Percentiles rank a stretch among this genome's conserved stretches.
These are phyloP conservation scores for Elgaria multicarinata DNA, from an alignment of 2,113 vertebrate species.

Conservation along the genomic window DNA sequence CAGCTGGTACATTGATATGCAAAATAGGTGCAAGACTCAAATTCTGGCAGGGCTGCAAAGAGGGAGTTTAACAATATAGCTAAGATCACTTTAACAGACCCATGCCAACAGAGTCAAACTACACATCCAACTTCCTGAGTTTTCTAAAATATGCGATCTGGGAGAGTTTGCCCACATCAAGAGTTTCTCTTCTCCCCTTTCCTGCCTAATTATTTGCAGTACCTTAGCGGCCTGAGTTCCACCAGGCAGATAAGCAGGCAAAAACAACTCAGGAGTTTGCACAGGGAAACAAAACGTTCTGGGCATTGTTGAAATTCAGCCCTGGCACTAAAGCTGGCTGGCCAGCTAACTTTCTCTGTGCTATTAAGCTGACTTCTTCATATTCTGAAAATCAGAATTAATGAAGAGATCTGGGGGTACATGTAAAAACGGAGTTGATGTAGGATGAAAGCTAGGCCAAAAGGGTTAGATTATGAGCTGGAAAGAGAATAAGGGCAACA, in stretches of 20 bases:
- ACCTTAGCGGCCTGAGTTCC: not conserved
- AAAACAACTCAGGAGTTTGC: not conserved
- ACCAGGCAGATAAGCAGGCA: not conserved
- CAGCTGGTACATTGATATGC: conserved; percentile 36
- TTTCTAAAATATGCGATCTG: too few relatives aligned
- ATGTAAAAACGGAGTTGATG: not conserved
- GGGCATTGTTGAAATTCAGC: not conserved
- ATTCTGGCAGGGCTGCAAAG: not conserved
- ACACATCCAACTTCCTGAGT: not conserved
- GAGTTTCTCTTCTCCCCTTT: not conserved
- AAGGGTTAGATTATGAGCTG: not conserved
- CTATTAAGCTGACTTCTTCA: not conserved
- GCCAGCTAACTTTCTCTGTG: not conserved
- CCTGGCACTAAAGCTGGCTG: not conserved
- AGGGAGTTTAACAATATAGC: not conserved
- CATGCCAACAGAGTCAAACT: not conserved
- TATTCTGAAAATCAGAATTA: not conserved
- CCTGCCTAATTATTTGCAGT: not conserved
- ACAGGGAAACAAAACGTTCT: not conserved
- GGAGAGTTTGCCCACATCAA: not conserved
- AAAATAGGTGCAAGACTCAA: not conserved
- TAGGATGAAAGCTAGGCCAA: not conserved
- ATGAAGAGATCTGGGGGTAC: not conserved
- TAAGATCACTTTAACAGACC: not conserved
- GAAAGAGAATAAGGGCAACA: not conserved